Base-by-base conservation (phyloP, 2,888 invertebrate species). In the Leucophora obtusa region DNA sequence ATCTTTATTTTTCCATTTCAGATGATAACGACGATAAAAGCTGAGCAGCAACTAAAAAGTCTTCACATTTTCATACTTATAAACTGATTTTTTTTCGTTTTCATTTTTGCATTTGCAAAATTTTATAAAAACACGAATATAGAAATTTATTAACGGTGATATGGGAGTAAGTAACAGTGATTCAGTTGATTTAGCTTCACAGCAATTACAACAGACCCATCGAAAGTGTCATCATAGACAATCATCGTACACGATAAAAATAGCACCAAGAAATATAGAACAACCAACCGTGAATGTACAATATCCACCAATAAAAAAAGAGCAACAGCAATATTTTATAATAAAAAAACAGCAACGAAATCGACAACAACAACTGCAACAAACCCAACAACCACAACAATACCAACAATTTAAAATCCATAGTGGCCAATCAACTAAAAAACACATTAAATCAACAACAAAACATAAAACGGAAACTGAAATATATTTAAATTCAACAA, bases 211-310 rank as follows among this genome's bases (percentile, higher is more conserved):
- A 80, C 82, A 80, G 73, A 72, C 79, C 84, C 83, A 85, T 84
- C 86, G 86, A 85, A 86, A 85, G 85, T 86, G 87, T 85, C 87
- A 87, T 84, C 87, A 86, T 80, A 87, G 84, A 82, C 86, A 86
- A 86, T 85, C 79, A 83, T 83, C 82, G 82, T 65, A 54, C 33
- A 54, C 54, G 56, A 50, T 62, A 28, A 53, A 60, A 76, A 17
- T 28, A 63, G 58, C 62, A 76, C 68, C 69, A 63, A 10, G 65
- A 75, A 35, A 38, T 54, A 74, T 80, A 66, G 17, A 83, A 47
- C 51, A 35, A 15, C 24, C 63, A 24, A 47, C 51, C 63, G 15
- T 24, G 38, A 38, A 38, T 11, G 35, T 17, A 53, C 35, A 9
- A 11, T 38, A 38, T n/a, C 21, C 62, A 62, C 43, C 60, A 53